These are phyloP conservation scores for Delia radicum DNA, from an alignment of 1,140 invertebrate species.

Conservation along the genomic window DNA sequence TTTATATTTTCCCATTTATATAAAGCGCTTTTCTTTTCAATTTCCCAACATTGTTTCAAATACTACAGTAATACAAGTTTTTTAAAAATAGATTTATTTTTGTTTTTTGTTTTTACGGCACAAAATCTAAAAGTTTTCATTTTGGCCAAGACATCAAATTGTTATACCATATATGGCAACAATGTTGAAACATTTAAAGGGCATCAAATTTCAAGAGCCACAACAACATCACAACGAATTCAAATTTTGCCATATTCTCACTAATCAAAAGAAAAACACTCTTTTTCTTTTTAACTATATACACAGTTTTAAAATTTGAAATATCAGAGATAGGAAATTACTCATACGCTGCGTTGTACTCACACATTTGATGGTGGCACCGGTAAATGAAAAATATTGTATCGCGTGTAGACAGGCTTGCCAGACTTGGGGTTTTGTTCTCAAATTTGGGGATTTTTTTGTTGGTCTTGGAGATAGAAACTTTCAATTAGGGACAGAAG, in stretches of 20 bases:
- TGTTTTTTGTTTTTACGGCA: too few relatives aligned
- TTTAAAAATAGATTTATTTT: not conserved
- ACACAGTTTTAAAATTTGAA: not conserved
- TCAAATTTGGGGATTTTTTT: too few relatives aligned
- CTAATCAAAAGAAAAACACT: not conserved
- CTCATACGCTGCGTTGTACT: not conserved
- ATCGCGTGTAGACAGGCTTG: too few relatives aligned
- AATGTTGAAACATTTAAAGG: conserved; percentile 22
- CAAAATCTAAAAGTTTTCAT: too few relatives aligned
- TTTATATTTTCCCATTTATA: too few relatives aligned
- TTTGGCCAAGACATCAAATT: not conserved
- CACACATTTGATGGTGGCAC: not conserved
- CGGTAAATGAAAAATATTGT: conserved; percentile 11
- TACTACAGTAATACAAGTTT: too few relatives aligned
- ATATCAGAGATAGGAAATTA: not conserved
- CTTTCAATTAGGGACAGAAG: conserved; percentile 26
- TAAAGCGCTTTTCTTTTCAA: too few relatives aligned
- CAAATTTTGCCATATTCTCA: not conserved
- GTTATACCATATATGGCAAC: conserved; percentile 24
- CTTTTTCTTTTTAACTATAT: not conserved
- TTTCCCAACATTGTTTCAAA: too few relatives aligned
- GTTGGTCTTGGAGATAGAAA: not conserved
- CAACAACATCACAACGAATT: conserved; percentile 16
- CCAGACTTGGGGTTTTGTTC: too few relatives aligned
- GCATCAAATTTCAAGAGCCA: conserved; percentile 28